phyloP scores from a whole-genome alignment of 2,797 vertebrate genomes.

The Todus mexicanus region DNA sequence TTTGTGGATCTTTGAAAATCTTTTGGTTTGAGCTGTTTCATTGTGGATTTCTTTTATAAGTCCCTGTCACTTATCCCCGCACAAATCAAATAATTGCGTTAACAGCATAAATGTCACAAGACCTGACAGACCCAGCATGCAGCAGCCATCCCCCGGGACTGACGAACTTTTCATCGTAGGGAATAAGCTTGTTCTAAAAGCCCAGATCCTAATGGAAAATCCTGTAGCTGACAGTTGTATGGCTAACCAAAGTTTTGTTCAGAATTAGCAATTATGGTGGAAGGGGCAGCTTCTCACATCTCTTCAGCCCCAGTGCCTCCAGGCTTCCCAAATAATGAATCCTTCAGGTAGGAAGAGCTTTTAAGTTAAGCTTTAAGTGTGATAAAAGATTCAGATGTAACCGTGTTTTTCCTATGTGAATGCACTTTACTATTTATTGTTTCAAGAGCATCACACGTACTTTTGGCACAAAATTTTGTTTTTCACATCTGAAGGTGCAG shows the following conservation, averaged over 20 bases:
- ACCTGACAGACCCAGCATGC: background rate
- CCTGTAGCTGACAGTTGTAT: fast-evolving
- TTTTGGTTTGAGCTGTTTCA: background rate
- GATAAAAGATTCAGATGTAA: background rate
- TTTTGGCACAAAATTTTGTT: fast-evolving
- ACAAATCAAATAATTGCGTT: background rate
- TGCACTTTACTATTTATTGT: background rate
- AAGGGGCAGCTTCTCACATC: background rate
- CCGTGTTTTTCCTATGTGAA: background rate
- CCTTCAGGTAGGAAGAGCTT: background rate
- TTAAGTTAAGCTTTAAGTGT: background rate
- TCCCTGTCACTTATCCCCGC: background rate
- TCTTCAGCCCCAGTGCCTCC: background rate
- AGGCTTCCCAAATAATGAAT: background rate
- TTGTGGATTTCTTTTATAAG: background rate
- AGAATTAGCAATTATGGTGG: background rate
- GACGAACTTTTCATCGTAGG: background rate
- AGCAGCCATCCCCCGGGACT: background rate
- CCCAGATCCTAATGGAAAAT: background rate
- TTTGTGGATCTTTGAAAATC: background rate
- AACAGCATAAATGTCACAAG: background rate
- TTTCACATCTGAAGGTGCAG: background rate
- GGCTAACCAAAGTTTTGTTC: background rate
- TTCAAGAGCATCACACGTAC: fast-evolving
- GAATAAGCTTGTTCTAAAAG: background rate